Percentiles rank a stretch among this genome's conserved stretches.
Conservation (phyloP, 2,113 vertebrate species). For the Salvelinus namaycush region DNA sequence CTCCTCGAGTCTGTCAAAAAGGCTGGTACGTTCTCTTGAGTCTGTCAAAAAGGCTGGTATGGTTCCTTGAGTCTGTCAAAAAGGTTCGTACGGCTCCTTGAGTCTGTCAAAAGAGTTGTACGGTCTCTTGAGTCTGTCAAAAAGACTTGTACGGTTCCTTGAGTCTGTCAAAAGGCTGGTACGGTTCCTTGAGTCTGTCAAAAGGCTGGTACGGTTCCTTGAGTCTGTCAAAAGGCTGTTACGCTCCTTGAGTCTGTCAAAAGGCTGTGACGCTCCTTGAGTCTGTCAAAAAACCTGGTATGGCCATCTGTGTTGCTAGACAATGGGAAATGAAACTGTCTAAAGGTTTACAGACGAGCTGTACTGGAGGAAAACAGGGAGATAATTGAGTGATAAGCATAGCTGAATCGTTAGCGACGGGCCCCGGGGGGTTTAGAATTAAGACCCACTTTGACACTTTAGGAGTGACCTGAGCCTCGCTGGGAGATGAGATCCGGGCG, state of each 20-base stretch:
- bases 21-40: too few species aligned
- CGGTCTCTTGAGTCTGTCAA: too few species aligned
- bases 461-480: conserved; percentile 45
- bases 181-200: too few species aligned
- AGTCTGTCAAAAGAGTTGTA: too few species aligned
- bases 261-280: neutral
- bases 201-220: too few species aligned
- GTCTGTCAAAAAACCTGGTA: conserved; percentile 1
- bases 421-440: conserved; percentile 59
- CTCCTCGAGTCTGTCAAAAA: too few species aligned
- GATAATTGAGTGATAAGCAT: conserved; percentile 72
- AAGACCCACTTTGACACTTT: conserved; percentile 65
- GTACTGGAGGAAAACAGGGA: conserved; percentile 47
- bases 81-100: too few species aligned
- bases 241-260: neutral
- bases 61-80: too few species aligned
- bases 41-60: too few species aligned
- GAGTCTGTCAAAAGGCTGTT: too few species aligned
- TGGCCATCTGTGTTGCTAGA: neutral
- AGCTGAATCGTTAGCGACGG: conserved; percentile 55
- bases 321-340: conserved; percentile 33
- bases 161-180: too few species aligned
- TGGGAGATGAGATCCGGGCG: conserved; percentile 59
- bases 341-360: conserved; percentile 44
- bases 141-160: too few species aligned